Percentiles rank a stretch among this genome's conserved stretches.
phyloP scores from a whole-genome alignment of 2,888 invertebrate species.

The Halictus quadricinctus region DNA sequence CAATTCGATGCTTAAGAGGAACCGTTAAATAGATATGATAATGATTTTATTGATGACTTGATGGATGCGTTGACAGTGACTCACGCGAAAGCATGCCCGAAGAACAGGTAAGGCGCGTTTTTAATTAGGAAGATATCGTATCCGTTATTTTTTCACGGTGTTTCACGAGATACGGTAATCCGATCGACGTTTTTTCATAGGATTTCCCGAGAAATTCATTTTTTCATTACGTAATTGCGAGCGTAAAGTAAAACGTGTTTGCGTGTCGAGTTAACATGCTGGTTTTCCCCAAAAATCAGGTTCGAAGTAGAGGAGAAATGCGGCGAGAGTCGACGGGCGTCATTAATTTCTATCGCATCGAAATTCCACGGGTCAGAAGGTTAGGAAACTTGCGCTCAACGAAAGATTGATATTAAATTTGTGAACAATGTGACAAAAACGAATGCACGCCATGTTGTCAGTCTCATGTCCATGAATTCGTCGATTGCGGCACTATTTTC shows the following conservation, averaged over 20 bases:
- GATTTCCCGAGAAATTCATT: constrained; percentile 15
- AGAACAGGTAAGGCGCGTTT: constrained; percentile 47
- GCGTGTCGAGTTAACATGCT: constrained; percentile 34
- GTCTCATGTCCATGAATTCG: constrained; percentile 75
- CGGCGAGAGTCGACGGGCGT: neutral
- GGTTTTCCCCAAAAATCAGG: neutral
- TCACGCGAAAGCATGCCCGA: constrained; percentile 75
- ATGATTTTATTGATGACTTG: constrained; percentile 48
- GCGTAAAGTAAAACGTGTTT: constrained; percentile 57
- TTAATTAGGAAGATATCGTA: neutral
- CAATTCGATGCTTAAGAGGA: neutral
- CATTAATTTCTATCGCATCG: neutral
- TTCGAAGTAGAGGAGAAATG: neutral
- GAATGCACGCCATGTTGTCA: constrained; percentile 85
- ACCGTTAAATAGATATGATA: constrained; percentile 13
- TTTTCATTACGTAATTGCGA: constrained; percentile 64
- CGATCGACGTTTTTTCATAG: neutral
- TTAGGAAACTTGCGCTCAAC: neutral
- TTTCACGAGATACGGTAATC: neutral
- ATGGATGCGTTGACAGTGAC: constrained; percentile 74
- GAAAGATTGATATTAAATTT: constrained; percentile 28
- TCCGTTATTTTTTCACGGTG: neutral
- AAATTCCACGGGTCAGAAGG: neutral
- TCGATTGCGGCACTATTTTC: constrained; percentile 66
- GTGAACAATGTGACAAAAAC: constrained; percentile 76